phyloP scores from a whole-genome alignment of 2,113 vertebrate genomes.

The Rhabdornis inornatus region DNA sequence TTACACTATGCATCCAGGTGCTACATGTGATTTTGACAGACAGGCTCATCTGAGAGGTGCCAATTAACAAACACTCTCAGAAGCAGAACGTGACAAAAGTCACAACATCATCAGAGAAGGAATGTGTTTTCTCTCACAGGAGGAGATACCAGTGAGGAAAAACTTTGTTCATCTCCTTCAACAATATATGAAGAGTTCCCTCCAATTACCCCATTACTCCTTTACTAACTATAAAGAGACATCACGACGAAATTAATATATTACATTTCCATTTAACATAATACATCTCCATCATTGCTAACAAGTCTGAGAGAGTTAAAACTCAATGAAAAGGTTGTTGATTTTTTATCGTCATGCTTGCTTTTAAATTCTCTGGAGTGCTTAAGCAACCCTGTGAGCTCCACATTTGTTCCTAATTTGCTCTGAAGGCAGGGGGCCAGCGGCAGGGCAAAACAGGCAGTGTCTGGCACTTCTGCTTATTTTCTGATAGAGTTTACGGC shows the following conservation, averaged over 20 bases:
- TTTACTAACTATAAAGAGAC: background rate
- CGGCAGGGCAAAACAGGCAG: background rate
- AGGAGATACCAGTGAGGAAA: background rate
- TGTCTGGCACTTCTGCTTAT: conserved; percentile 47
- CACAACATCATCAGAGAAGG: conserved; percentile 43
- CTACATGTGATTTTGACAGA: conserved; percentile 41
- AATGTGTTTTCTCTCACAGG: conserved; percentile 17
- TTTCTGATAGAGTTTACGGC: conserved; percentile 46
- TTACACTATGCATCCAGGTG: conserved; percentile 30
- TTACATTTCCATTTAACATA: background rate
- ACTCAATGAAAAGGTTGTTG: background rate
- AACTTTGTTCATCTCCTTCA: conserved; percentile 7
- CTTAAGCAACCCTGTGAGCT: background rate
- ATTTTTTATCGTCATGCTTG: conserved; percentile 7
- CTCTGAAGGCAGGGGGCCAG: conserved; percentile 40
- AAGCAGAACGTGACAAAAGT: conserved; percentile 54
- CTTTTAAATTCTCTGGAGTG: conserved; percentile 18
- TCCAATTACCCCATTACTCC: background rate
- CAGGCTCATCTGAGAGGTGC: conserved; percentile 40
- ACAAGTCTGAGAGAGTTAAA: background rate
- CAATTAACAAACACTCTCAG: conserved; percentile 61
- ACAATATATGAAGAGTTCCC: background rate
- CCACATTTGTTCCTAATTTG: conserved; percentile 56
- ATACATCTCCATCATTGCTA: background rate
- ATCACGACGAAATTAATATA: background rate